Evolutionary conservation across 2,113 vertebrate species (phyloP).

Genomic region (Prionailurus bengalensis): DNA sequence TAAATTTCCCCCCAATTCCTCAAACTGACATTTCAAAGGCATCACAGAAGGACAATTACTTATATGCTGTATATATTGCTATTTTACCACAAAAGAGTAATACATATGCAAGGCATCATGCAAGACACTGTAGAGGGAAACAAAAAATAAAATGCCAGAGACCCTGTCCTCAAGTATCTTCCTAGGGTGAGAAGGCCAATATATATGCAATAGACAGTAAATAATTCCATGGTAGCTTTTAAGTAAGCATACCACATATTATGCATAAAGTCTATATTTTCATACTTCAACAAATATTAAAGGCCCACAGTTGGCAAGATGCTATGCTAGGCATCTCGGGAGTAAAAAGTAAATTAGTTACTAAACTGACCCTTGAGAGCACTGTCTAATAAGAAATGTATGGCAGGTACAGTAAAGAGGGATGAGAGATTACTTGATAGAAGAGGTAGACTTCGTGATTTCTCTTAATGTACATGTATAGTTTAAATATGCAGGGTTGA

Average conservation of each 20-base stretch:
- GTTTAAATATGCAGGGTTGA: not conserved
- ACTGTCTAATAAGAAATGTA: conserved; percentile 10
- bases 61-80: not conserved
- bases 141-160: conserved; percentile 34
- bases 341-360: not conserved
- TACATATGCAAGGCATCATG: not conserved
- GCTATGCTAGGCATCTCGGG: not conserved
- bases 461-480: not conserved
- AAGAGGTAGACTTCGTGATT: not conserved
- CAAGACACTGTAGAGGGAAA: not conserved
- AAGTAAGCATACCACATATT: conserved; percentile 13
- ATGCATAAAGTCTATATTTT: not conserved
- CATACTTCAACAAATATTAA: conserved; percentile 28
- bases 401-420: not conserved
- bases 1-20: conserved; percentile 56
- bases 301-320: not conserved
- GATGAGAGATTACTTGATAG: not conserved
- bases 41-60: conserved; percentile 37
- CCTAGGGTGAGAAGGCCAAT: not conserved
- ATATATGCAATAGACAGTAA: conserved; percentile 29
- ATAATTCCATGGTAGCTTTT: conserved; percentile 3
- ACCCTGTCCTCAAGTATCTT: conserved; percentile 20
- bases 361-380: not conserved
- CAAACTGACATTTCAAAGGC: conserved; percentile 67
- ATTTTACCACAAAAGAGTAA: not conserved